phyloP scores from a whole-genome alignment of 1,140 invertebrate species.

The Watersipora subatra region DNA sequence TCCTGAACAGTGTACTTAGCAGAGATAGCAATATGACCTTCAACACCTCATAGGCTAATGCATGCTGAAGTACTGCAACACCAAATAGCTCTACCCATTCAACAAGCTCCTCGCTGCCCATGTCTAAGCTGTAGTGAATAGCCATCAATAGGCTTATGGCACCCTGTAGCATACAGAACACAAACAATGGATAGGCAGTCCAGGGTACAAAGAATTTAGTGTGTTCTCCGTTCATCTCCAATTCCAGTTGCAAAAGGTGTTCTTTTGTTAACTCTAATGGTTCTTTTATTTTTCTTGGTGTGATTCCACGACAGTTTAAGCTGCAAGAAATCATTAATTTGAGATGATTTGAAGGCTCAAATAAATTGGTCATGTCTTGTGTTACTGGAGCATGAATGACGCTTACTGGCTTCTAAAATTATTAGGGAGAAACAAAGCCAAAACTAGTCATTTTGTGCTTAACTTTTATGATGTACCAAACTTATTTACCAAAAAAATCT shows the following conservation, averaged over 20 bases:
- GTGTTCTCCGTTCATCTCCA: slow-evolving; percentile 4
- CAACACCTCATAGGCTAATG: background rate
- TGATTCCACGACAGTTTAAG: background rate
- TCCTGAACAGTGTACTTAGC: background rate
- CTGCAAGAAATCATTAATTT: no score
- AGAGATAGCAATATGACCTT: background rate
- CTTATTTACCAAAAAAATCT: no score
- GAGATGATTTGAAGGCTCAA: no score
- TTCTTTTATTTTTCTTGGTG: background rate
- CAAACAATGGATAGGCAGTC: background rate
- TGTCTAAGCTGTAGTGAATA: background rate
- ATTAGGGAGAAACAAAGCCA: no score
- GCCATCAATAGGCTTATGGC: background rate
- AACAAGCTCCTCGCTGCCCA: background rate
- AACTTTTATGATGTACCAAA: no score
- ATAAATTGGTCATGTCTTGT: no score
- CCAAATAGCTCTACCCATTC: background rate
- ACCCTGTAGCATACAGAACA: background rate
- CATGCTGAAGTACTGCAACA: background rate
- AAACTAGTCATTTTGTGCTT: no score
- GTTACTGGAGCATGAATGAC: no score
- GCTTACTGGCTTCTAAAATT: no score
- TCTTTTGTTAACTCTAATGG: background rate
- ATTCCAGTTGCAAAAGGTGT: background rate
- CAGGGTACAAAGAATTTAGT: slow-evolving; percentile 1